These are phyloP conservation scores for Masnerella sp. DNA, from an alignment of 2,888 invertebrate genomes.

Conservation along the genomic window DNA sequence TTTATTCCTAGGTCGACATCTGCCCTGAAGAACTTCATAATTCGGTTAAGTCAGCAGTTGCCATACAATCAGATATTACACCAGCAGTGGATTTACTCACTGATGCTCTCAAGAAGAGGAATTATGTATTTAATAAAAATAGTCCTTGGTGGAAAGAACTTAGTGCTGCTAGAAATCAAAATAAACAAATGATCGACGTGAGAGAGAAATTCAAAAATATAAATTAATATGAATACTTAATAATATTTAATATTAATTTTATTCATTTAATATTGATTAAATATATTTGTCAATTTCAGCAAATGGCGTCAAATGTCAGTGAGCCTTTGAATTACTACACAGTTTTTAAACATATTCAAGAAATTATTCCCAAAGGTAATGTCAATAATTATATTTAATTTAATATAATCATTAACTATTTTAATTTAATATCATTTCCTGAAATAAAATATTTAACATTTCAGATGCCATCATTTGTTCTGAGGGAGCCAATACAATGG, in stretches of 20 bases:
- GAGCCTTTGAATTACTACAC: slow-evolving; percentile 96
- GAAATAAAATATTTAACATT: not conserved
- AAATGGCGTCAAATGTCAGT: slow-evolving; percentile 84
- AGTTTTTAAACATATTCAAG: slow-evolving; percentile 90
- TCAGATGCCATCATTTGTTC: slow-evolving; percentile 93
- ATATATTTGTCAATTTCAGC: slow-evolving; percentile 74
- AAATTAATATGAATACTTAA: too few species aligned
- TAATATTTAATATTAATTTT: not conserved
- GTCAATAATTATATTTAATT: not conserved
- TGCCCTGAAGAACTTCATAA: slow-evolving; percentile 95
- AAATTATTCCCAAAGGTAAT: slow-evolving; percentile 82
- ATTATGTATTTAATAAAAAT: slow-evolving; percentile 79
- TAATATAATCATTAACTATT: too few species aligned
- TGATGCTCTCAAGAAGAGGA: slow-evolving; percentile 80
- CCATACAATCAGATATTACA: slow-evolving; percentile 90
- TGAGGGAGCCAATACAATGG: slow-evolving; percentile 99
- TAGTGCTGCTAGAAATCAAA: slow-evolving; percentile 84
- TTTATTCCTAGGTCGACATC: slow-evolving; percentile 86
- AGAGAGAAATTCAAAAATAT: slow-evolving; percentile 34
- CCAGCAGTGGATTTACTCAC: slow-evolving; percentile 84
- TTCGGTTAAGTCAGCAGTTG: slow-evolving; percentile 88
- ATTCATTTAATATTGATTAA: not conserved
- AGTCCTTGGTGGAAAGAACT: slow-evolving; percentile 89
- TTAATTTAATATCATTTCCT: not conserved
- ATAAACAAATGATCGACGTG: slow-evolving; percentile 85